These are phyloP conservation scores for Peromyscus aztecus DNA, from an alignment of 2,797 vertebrate genomes.

Conservation along the genomic window DNA sequence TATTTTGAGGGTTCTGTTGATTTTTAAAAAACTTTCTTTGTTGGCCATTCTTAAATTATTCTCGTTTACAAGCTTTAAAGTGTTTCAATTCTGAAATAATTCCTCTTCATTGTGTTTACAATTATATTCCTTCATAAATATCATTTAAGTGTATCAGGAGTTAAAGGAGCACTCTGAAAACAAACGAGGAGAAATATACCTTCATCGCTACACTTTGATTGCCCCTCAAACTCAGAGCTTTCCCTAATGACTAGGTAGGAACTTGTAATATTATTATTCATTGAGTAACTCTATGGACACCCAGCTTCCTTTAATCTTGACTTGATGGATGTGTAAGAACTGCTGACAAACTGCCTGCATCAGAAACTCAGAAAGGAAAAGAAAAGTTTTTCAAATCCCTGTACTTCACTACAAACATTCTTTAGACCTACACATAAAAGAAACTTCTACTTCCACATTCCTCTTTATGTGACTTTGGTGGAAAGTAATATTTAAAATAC, in stretches of 20 bases:
- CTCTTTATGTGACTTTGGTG: not conserved
- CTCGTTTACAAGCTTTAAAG: not conserved
- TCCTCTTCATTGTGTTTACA: not conserved
- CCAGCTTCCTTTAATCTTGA: not conserved
- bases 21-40: not conserved
- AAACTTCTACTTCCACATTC: not conserved
- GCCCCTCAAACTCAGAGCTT: not conserved
- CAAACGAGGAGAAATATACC: not conserved
- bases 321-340: not conserved
- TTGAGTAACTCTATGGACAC: not conserved
- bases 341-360: not conserved
- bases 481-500: slow-evolving; percentile 31
- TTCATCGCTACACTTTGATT: not conserved
- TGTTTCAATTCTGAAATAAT: slow-evolving; percentile 3
- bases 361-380: not conserved
- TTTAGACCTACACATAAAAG: slow-evolving; percentile 10
- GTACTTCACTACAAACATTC: not conserved
- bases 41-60: not conserved
- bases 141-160: not conserved
- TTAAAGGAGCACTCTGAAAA: slow-evolving; percentile 10
- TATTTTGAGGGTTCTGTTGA: not conserved
- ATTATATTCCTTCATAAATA: not conserved
- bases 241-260: not conserved
- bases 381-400: not conserved
- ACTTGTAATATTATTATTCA: not conserved